These are phyloP conservation scores for Cisticola juncidis DNA, from an alignment of 2,113 vertebrate species.

Conservation along the genomic window DNA sequence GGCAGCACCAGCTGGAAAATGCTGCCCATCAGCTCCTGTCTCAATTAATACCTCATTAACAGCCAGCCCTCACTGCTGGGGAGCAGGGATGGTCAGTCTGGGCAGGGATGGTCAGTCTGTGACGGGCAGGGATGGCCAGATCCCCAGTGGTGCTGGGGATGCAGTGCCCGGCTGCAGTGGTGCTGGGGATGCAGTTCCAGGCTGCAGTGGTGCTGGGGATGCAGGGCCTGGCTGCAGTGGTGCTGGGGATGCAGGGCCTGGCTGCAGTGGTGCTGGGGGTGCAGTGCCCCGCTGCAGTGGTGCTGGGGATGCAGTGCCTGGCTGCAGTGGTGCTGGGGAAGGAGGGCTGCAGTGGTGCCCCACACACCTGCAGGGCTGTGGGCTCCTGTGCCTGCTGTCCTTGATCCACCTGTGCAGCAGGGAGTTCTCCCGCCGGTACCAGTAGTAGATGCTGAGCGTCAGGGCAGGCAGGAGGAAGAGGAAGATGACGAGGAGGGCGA, in stretches of 20 bases:
- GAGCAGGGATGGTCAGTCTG: neutral
- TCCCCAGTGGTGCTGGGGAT: too few species aligned
- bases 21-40: neutral
- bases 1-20: neutral
- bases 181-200: too few species aligned
- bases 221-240: too few species aligned
- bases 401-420: constrained; percentile 73
- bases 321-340: too few species aligned
- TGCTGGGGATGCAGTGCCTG: too few species aligned
- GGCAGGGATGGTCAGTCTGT: neutral
- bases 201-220: too few species aligned
- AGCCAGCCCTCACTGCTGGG: neutral
- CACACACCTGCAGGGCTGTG: constrained; percentile 54
- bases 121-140: neutral
- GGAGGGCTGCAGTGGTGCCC: accelerated
- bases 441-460: constrained; percentile 79
- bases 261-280: too few species aligned
- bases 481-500: constrained; percentile 78
- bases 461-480: constrained; percentile 80
- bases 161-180: too few species aligned
- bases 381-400: constrained; percentile 71
- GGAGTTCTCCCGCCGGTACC: constrained; percentile 76
- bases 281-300: too few species aligned
- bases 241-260: too few species aligned
- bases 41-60: neutral